Evolutionary conservation across 92 coral and sea anemone species (phyloP).

Genomic region (Micromussa lordhowensis): DNA sequence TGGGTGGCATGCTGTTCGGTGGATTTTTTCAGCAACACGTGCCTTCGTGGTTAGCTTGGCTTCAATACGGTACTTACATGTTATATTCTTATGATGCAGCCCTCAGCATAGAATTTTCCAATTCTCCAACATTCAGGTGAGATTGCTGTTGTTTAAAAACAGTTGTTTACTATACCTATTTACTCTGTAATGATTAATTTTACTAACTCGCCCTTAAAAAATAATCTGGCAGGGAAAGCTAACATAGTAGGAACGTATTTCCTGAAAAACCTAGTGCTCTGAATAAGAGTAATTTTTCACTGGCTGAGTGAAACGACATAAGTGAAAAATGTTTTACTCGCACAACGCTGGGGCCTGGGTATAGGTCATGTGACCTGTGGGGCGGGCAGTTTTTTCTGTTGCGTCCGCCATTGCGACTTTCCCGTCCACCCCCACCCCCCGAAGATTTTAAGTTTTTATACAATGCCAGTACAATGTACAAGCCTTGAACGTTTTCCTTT

Average conservation of each 20-base stretch:
- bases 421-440: no score
- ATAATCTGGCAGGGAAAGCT: not conserved
- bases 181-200: not conserved
- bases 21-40: conserved; percentile 89
- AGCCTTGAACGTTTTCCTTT: no score
- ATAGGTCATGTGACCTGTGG: no score
- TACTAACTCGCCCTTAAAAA: not conserved
- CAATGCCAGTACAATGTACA: no score
- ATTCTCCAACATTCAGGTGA: conserved; percentile 79
- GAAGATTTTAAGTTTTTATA: no score
- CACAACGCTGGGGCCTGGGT: no score
- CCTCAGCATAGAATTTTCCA: conserved; percentile 74
- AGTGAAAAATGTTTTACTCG: no score
- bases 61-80: conserved; percentile 71
- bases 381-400: no score
- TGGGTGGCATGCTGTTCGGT: conserved; percentile 84
- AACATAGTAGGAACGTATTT: not conserved
- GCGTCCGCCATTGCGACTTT: no score
- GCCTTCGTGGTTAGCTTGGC: conserved; percentile 91
- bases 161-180: not conserved
- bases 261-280: not conserved
- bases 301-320: no score
- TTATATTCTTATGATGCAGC: conserved; percentile 79
- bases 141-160: not conserved
- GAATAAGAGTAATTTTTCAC: not conserved